Conservation (phyloP, 2,113 vertebrate genomes). For the Hippocampus mohnikei region DNA sequence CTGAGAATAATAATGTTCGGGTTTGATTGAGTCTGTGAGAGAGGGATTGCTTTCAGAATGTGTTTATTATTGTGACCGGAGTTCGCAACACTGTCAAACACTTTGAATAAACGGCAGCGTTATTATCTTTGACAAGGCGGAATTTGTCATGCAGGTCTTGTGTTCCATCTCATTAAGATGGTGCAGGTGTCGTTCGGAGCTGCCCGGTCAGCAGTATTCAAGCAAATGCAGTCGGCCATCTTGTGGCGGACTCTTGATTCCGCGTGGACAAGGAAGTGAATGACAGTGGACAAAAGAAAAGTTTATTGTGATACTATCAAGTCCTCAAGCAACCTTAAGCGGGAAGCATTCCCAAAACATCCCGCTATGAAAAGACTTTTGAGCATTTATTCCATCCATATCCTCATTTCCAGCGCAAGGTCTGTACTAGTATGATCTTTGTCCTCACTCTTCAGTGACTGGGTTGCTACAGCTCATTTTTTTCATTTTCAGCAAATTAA, state of each 20-base stretch:
- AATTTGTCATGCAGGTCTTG: neutral
- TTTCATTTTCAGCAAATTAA: too few relatives aligned
- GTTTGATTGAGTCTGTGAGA: neutral
- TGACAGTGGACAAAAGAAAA: neutral
- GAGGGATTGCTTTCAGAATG: neutral
- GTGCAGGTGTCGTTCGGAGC: constrained; percentile 34
- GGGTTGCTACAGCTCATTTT: too few relatives aligned
- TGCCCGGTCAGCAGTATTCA: constrained; percentile 27
- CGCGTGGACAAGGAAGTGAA: constrained; percentile 1
- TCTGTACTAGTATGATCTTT: too few relatives aligned
- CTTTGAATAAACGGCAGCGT: neutral
- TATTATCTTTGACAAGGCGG: neutral
- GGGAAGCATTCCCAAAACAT: neutral
- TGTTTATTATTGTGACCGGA: neutral
- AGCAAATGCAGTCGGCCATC: constrained; percentile 28
- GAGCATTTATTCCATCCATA: too few relatives aligned
- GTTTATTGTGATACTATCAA: neutral
- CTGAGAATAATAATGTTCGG: neutral
- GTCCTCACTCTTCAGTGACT: too few relatives aligned
- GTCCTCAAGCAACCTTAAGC: neutral
- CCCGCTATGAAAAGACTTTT: too few relatives aligned
- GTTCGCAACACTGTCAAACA: neutral
- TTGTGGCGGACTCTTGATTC: constrained; percentile 15
- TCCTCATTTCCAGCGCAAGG: neutral
- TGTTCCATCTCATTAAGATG: constrained; percentile 14